phyloP scores from a whole-genome alignment of 1,140 invertebrate genomes.

The Latrodectus geometricus region DNA sequence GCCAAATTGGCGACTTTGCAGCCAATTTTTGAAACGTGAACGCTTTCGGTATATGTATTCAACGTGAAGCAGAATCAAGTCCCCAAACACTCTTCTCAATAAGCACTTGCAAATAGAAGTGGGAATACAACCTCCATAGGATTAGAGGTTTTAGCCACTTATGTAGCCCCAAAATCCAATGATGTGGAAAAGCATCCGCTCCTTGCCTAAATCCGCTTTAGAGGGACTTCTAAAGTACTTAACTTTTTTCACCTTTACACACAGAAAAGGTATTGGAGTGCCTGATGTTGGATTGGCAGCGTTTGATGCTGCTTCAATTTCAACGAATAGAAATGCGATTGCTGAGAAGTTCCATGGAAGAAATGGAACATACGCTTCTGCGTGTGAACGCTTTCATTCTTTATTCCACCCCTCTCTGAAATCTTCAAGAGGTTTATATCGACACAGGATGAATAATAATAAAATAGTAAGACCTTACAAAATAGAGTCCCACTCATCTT shows the following conservation, averaged over 20 bases:
- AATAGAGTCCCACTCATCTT: background rate
- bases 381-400: background rate
- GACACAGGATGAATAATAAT: background rate
- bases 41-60: too few relatives aligned
- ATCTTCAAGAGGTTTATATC: slow-evolving; percentile 2
- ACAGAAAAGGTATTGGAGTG: too few relatives aligned
- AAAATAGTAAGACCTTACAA: background rate
- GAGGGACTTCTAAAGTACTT: slow-evolving; percentile 22
- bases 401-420: background rate
- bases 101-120: slow-evolving; percentile 10
- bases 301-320: slow-evolving; percentile 35
- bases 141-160: slow-evolving; percentile 47
- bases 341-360: background rate
- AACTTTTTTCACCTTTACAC: slow-evolving; percentile 16
- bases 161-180: slow-evolving; percentile 35
- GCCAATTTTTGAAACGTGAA: too few relatives aligned
- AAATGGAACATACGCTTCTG: background rate
- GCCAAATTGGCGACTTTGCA: too few relatives aligned
- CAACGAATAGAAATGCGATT: slow-evolving; percentile 33
- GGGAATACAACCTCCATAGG: slow-evolving; percentile 12
- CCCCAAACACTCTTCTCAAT: background rate
- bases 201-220: slow-evolving; percentile 31
- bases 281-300: background rate
- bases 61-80: slow-evolving; percentile 1
- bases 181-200: slow-evolving; percentile 35